phyloP scores from a whole-genome alignment of 2,797 vertebrate species.

The Molothrus ater region DNA sequence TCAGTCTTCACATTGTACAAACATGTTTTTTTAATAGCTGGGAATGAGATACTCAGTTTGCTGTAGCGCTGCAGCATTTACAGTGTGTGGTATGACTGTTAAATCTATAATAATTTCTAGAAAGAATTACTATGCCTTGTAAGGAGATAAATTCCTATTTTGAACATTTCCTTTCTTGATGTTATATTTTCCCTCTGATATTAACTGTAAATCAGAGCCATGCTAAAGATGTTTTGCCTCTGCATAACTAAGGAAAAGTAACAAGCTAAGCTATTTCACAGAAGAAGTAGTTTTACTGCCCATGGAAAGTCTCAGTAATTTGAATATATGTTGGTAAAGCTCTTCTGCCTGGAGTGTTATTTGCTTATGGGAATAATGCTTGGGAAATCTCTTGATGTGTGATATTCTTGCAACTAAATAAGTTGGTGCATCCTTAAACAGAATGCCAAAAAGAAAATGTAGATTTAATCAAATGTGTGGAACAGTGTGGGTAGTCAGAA shows the following conservation, averaged over 20 bases:
- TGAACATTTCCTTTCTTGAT: neutral
- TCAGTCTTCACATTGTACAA: neutral
- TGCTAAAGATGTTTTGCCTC: neutral
- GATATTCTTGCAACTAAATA: neutral
- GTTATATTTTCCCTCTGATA: neutral
- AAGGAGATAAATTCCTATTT: neutral
- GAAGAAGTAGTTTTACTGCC: neutral
- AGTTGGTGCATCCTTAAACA: neutral
- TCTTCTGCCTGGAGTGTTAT: neutral
- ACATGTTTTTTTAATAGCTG: neutral
- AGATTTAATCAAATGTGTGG: neutral
- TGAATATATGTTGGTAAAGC: neutral
- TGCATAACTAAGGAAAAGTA: neutral
- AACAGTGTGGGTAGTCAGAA: neutral
- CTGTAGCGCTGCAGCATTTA: neutral
- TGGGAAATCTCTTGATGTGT: neutral
- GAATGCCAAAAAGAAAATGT: neutral
- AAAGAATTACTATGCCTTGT: neutral
- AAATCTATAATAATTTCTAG: neutral
- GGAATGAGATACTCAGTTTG: neutral
- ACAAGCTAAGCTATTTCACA: neutral
- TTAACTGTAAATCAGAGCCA: neutral
- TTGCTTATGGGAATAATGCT: neutral
- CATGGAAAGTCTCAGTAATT: neutral
- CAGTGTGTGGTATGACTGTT: neutral